phyloP scores from a whole-genome alignment of 2,113 vertebrate species.

The Nyctereutes procyonoides region DNA sequence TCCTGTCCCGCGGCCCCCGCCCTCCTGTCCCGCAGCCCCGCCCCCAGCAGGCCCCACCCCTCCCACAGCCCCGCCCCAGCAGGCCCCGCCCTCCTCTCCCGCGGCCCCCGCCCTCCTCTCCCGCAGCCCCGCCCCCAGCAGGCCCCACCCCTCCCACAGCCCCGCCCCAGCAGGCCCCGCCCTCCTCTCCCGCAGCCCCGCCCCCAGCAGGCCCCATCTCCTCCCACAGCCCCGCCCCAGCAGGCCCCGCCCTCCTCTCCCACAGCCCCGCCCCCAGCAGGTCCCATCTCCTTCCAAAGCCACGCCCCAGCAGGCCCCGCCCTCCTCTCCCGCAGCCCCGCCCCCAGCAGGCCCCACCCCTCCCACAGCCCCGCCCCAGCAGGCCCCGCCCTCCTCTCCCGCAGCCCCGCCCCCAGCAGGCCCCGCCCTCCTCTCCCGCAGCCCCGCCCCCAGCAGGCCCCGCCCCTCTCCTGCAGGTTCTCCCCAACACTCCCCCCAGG shows the following conservation, averaged over 20 bases:
- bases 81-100: no score
- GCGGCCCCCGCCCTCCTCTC: no score
- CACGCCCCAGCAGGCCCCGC: neutral
- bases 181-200: neutral
- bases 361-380: fast-evolving
- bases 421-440: fast-evolving
- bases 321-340: neutral
- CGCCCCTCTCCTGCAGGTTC: neutral
- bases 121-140: neutral
- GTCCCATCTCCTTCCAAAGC: no score
- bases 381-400: no score
- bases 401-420: neutral
- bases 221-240: neutral
- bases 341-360: neutral
- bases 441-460: neutral
- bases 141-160: no score
- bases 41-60: neutral
- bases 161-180: neutral
- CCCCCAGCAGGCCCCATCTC: neutral
- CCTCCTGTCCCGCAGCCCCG: neutral
- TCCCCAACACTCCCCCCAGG: neutral
- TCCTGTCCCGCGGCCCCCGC: neutral
- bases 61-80: neutral
- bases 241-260: neutral
- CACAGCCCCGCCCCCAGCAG: no score